Percentiles rank a stretch among this genome's conserved stretches.
Evolutionary conservation across 2,113 vertebrate genomes (phyloP).

Genomic region (Polyodon spathula): DNA sequence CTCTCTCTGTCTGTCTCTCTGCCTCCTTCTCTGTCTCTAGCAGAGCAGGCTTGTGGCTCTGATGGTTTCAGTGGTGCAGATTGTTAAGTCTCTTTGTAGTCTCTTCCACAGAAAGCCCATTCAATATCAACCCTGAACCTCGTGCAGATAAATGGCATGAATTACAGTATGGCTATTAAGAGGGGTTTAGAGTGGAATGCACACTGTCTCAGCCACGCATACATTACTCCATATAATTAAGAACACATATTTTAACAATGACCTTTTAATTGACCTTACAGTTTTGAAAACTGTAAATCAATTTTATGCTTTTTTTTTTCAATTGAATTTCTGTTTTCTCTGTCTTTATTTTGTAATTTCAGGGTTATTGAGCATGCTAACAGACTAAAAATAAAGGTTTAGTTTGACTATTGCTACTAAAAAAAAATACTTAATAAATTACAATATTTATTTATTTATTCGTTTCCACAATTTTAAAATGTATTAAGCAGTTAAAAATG

Average conservation of each 20-base stretch:
- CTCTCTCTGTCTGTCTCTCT: conserved; percentile 39
- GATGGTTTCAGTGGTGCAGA: conserved; percentile 24
- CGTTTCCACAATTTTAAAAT: no score
- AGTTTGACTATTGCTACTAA: no score
- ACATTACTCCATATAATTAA: conserved; percentile 38
- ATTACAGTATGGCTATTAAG: conserved; percentile 35
- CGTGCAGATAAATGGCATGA: conserved; percentile 27
- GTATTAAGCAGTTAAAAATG: no score
- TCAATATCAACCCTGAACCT: conserved; percentile 16
- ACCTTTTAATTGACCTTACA: conserved; percentile 34
- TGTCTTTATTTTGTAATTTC: neutral
- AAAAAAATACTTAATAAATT: no score
- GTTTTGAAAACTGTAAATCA: conserved; percentile 36
- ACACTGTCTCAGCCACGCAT: conserved; percentile 24
- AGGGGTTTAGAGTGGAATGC: conserved; percentile 37
- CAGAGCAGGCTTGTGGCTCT: conserved; percentile 19
- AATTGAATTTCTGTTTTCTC: conserved; percentile 15
- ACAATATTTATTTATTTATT: no score
- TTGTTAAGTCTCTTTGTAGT: conserved; percentile 46
- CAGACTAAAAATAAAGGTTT: no score
- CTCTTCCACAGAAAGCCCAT: conserved; percentile 18
- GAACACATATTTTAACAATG: conserved; percentile 38
- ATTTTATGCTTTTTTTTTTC: conserved; percentile 22
- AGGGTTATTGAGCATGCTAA: neutral
- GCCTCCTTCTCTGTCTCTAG: conserved; percentile 36